phyloP scores from a whole-genome alignment of 1,140 invertebrate species.

The Aricia agestis region DNA sequence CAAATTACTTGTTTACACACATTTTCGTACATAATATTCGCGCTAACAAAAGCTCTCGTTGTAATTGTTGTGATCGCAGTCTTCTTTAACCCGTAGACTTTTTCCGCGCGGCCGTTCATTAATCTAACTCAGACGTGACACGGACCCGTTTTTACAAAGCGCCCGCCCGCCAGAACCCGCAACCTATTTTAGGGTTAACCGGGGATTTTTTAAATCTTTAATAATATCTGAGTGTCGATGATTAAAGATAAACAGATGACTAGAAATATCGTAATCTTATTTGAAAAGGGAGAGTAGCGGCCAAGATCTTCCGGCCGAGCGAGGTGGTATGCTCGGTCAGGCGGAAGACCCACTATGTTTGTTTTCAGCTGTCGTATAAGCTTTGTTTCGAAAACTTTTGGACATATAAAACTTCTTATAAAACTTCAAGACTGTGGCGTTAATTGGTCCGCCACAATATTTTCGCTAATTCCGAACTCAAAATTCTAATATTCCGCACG shows the following conservation, averaged over 20 bases:
- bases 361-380: too few relatives aligned
- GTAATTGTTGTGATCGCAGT: slow-evolving; percentile 21
- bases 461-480: neutral
- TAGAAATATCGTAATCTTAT: neutral
- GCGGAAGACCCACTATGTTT: too few relatives aligned
- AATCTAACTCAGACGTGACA: slow-evolving; percentile 24
- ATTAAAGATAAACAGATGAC: neutral
- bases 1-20: neutral
- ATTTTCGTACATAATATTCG: neutral
- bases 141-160: slow-evolving; percentile 21
- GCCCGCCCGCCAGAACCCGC: slow-evolving; percentile 16
- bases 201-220: neutral
- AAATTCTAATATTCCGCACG: neutral
- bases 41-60: slow-evolving; percentile 8
- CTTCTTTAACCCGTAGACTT: slow-evolving; percentile 16
- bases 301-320: too few relatives aligned
- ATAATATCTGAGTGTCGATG: slow-evolving; percentile 1
- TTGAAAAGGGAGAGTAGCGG: too few relatives aligned
- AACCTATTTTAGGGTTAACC: slow-evolving; percentile 24
- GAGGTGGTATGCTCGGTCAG: too few relatives aligned
- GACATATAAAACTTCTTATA: too few relatives aligned
- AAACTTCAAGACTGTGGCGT: too few relatives aligned
- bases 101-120: slow-evolving; percentile 18
- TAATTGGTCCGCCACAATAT: too few relatives aligned
- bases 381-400: too few relatives aligned